Percentiles rank a stretch among this genome's conserved stretches.
Evolutionary conservation across 2,888 invertebrate species (phyloP).

Genomic region (Drosophila flavopinicola): DNA sequence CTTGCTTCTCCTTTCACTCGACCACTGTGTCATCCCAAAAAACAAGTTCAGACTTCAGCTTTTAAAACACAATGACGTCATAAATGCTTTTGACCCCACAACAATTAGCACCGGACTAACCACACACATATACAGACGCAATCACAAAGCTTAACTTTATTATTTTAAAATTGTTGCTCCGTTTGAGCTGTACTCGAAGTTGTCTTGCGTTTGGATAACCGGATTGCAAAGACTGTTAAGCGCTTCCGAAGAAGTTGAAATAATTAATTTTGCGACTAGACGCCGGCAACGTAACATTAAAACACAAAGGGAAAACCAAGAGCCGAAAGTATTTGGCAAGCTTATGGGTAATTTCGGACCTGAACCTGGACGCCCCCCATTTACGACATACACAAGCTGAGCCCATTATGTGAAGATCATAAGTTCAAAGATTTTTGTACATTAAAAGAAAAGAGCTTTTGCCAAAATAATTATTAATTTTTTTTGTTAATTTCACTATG

Average conservation of each 20-base stretch:
- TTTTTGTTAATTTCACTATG: constrained; percentile 7
- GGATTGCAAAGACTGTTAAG: constrained; percentile 52
- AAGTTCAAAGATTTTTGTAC: constrained; percentile 25
- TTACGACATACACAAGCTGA: constrained; percentile 47
- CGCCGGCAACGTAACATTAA: constrained; percentile 31
- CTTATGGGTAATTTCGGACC: constrained; percentile 13
- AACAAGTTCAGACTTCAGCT: constrained; percentile 10
- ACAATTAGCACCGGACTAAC: constrained; percentile 54
- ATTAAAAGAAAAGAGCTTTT: background rate
- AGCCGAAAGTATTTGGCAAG: constrained; percentile 38
- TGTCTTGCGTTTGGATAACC: constrained; percentile 42
- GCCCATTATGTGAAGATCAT: constrained; percentile 28
- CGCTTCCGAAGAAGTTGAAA: constrained; percentile 67
- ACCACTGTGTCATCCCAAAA: constrained; percentile 38
- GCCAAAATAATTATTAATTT: background rate
- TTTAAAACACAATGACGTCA: constrained; percentile 53
- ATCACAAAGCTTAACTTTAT: constrained; percentile 34
- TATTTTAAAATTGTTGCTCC: constrained; percentile 46
- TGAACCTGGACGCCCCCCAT: constrained; percentile 38
- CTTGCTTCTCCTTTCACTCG: constrained; percentile 33
- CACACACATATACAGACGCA: constrained; percentile 29
- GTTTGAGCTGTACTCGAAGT: constrained; percentile 30
- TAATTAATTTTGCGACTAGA: constrained; percentile 28
- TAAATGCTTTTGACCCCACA: constrained; percentile 69
- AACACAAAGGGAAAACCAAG: constrained; percentile 22